A percentile compares a stretch with the other conserved stretches of the same genome.
phyloP scores from a whole-genome alignment of 2,888 invertebrate genomes.

The Apeira syringaria region DNA sequence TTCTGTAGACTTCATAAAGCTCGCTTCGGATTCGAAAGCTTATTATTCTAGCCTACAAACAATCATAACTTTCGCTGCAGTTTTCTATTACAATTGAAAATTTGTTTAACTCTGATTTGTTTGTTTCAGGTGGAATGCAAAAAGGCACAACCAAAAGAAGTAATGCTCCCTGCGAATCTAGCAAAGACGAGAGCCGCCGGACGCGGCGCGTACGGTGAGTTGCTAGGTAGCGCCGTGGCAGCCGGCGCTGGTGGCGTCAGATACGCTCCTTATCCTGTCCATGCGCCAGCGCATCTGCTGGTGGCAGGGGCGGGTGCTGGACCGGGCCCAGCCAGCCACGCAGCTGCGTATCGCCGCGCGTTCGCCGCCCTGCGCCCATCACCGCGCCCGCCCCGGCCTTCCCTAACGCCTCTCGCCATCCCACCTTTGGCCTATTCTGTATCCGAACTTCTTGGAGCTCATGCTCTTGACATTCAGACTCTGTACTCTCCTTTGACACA shows the following conservation, averaged over 20 bases:
- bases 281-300: slow-evolving; percentile 76
- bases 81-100: slow-evolving; percentile 1
- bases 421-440: slow-evolving; percentile 77
- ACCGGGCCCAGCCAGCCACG: slow-evolving; percentile 51
- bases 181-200: slow-evolving; percentile 97
- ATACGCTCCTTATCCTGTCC: slow-evolving; percentile 85
- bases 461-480: slow-evolving; percentile 88
- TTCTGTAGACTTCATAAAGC: slow-evolving; percentile 49
- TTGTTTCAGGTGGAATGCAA: slow-evolving; percentile 98
- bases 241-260: slow-evolving; percentile 83
- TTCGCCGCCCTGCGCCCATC: slow-evolving; percentile 71
- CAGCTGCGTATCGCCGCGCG: slow-evolving; percentile 70
- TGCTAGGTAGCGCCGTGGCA: slow-evolving; percentile 90
- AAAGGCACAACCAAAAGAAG: slow-evolving; percentile 99
- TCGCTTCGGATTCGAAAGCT: slow-evolving; percentile 19
- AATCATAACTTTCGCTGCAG: slow-evolving; percentile 23
- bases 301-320: slow-evolving; percentile 63
- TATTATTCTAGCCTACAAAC: slow-evolving; percentile 35
- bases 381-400: slow-evolving; percentile 63
- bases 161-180: slow-evolving; percentile 98
- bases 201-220: slow-evolving; percentile 99
- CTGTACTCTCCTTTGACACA: slow-evolving; percentile 88
- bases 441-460: slow-evolving; percentile 85
- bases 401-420: slow-evolving; percentile 65
- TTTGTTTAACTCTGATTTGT: slow-evolving; percentile 2